These are phyloP conservation scores for Cryptus armator DNA, from an alignment of 2,888 invertebrate genomes.

Conservation along the genomic window DNA sequence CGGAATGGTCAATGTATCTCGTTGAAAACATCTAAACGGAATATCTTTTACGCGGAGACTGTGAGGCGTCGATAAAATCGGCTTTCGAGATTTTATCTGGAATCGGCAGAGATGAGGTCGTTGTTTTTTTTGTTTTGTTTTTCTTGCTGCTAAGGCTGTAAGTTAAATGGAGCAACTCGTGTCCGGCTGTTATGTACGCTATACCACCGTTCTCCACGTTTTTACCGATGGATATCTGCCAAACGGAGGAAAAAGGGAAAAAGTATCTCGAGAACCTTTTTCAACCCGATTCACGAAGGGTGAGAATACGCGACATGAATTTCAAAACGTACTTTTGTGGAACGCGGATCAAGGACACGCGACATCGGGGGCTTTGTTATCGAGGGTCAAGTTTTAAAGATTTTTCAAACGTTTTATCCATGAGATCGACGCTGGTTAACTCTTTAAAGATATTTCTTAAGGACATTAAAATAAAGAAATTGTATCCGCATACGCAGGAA, in stretches of 20 bases:
- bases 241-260: conserved; percentile 27
- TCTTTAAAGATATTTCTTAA: not conserved
- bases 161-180: conserved; percentile 46
- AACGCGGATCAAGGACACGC: conserved; percentile 78
- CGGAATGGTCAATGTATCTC: not conserved
- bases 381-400: not conserved
- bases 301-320: conserved; percentile 68
- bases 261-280: conserved; percentile 10
- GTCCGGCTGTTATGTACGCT: conserved; percentile 30
- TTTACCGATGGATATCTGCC: conserved; percentile 55
- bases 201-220: not conserved
- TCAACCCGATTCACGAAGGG: conserved; percentile 26
- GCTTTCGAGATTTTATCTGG: not conserved
- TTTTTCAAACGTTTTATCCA: not conserved
- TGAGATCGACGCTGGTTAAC: not conserved
- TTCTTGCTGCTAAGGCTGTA: not conserved
- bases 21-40: not conserved
- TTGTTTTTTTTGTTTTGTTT: not conserved
- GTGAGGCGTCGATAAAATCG: not conserved
- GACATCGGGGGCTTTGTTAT: conserved; percentile 45
- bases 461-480: not conserved
- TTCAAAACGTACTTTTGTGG: conserved; percentile 67
- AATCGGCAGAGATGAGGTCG: not conserved
- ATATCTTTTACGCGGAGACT: not conserved
- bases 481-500: not conserved